phyloP scores from a whole-genome alignment of 2,113 vertebrate species.

The Oncorhynchus mykiss region DNA sequence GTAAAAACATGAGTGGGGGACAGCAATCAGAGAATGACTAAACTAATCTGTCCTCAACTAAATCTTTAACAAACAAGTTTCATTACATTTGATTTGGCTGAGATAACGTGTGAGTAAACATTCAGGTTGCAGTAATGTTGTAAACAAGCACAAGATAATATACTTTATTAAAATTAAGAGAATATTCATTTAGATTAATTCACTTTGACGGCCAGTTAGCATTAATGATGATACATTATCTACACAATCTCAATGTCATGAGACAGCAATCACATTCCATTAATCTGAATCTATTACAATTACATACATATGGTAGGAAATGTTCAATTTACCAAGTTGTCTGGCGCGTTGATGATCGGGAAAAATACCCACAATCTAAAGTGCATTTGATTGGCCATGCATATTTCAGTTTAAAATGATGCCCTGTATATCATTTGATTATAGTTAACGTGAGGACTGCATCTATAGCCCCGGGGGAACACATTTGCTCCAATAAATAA shows the following conservation, averaged over 20 bases:
- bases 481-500: background rate
- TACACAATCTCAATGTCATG: background rate
- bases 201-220: background rate
- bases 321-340: background rate
- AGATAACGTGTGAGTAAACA: too few species aligned
- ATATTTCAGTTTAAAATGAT: background rate
- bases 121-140: too few species aligned
- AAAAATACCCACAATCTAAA: background rate
- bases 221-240: background rate
- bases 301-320: background rate
- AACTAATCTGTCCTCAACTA: too few species aligned
- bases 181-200: background rate
- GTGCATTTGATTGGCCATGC: background rate
- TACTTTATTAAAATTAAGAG: background rate
- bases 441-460: background rate
- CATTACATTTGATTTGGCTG: too few species aligned
- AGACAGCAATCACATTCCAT: background rate
- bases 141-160: too few species aligned
- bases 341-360: background rate
- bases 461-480: background rate
- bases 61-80: too few species aligned
- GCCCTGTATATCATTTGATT: background rate
- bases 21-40: too few species aligned
- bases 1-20: too few species aligned
- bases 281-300: background rate